These are phyloP conservation scores for Saccopteryx bilineata DNA, from an alignment of 2,113 vertebrate species.

Conservation along the genomic window DNA sequence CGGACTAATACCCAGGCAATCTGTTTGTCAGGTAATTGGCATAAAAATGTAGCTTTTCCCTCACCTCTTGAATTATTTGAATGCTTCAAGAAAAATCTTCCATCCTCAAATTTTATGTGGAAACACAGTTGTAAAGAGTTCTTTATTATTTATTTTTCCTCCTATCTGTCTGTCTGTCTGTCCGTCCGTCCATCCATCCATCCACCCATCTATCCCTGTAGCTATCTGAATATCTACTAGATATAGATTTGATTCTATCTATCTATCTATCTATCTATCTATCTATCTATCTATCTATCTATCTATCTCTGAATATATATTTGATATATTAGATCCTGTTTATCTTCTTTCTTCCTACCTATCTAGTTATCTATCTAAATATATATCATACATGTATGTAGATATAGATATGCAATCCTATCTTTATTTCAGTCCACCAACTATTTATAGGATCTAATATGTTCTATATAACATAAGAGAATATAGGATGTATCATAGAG, in stretches of 20 bases:
- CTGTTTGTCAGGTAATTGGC: slow-evolving; percentile 48
- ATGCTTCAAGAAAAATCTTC: neutral
- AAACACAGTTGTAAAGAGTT: neutral
- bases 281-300: neutral
- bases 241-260: neutral
- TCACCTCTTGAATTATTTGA: slow-evolving; percentile 61
- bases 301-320: neutral
- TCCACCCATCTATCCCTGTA: neutral
- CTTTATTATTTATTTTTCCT: neutral
- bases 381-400: neutral
- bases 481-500: neutral
- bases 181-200: neutral
- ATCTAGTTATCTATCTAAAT: neutral
- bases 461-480: neutral
- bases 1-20: neutral
- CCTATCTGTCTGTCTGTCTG: neutral
- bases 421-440: neutral
- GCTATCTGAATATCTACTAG: too few species aligned
- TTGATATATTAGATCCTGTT: neutral
- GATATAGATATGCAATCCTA: neutral
- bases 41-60: neutral
- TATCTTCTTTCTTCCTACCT: neutral
- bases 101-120: neutral
- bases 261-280: neutral
- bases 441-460: neutral